Evolutionary conservation across 2,113 vertebrate species (phyloP).

Genomic region (Nematolebias whitei): DNA sequence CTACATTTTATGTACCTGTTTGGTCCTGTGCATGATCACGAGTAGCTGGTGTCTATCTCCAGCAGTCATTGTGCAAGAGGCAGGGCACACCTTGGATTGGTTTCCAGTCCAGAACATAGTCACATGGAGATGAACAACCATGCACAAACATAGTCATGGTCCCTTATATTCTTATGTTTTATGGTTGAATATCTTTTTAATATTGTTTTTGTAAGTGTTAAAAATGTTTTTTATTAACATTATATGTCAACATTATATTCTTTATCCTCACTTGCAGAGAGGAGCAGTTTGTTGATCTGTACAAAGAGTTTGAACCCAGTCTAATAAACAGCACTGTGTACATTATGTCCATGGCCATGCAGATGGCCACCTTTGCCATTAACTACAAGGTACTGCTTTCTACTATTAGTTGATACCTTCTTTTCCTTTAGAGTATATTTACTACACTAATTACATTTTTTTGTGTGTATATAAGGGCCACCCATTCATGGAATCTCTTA

Average conservation of each 20-base stretch:
- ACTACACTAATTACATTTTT: not conserved
- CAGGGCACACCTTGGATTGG: too few species aligned
- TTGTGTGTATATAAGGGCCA: conserved; percentile 82
- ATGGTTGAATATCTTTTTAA: not conserved
- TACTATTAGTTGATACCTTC: conserved; percentile 2
- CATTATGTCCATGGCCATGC: conserved; percentile 99
- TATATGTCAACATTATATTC: not conserved
- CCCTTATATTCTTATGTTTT: not conserved
- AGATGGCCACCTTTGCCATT: conserved; percentile 97
- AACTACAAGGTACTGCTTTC: conserved; percentile 90
- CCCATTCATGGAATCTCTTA: conserved; percentile 95
- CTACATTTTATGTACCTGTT: too few species aligned
- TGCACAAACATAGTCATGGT: not conserved
- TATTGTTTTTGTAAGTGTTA: not conserved
- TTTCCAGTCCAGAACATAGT: too few species aligned
- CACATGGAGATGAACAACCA: too few species aligned
- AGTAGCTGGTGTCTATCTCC: too few species aligned
- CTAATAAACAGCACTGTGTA: conserved; percentile 98
- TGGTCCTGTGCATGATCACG: too few species aligned
- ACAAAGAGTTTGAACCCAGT: conserved; percentile 95
- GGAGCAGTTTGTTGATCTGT: conserved; percentile 91
- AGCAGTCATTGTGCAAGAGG: too few species aligned
- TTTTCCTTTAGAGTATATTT: not conserved
- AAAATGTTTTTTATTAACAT: not conserved
- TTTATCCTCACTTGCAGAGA: conserved; percentile 69